These are phyloP conservation scores for Noturus placidus DNA, from an alignment of 2,113 vertebrate genomes.

Conservation along the genomic window DNA sequence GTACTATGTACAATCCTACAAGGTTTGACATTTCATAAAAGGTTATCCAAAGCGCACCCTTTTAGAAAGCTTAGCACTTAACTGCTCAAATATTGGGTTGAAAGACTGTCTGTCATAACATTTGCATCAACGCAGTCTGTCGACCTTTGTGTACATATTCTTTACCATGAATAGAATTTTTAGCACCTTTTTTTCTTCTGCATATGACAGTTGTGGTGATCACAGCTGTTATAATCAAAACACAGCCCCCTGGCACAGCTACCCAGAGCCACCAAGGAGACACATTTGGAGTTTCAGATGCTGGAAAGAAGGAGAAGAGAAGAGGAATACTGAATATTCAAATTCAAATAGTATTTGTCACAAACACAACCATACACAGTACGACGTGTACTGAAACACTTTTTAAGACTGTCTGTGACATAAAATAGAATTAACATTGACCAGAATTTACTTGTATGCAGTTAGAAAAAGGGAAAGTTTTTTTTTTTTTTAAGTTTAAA, in stretches of 20 bases:
- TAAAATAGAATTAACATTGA: no score
- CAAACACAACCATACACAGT: no score
- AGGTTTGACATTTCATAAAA: background rate
- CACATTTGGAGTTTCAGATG: fast-evolving
- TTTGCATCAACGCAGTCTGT: background rate
- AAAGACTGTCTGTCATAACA: background rate
- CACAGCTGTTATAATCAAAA: background rate
- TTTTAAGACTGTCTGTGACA: no score
- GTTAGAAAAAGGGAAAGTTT: no score
- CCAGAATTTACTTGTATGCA: no score
- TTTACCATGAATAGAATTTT: background rate
- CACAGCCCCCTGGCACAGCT: background rate
- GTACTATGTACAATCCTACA: background rate
- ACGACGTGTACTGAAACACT: no score
- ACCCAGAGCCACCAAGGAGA: constrained; percentile 35
- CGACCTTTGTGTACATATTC: background rate
- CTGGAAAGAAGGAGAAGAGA: constrained; percentile 20
- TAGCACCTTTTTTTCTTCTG: constrained; percentile 36
- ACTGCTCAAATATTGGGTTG: background rate
- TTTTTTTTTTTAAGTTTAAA: no score
- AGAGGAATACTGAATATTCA: background rate
- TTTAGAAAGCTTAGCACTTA: background rate
- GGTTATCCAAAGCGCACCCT: background rate
- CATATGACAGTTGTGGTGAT: background rate
- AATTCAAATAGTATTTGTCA: no score